Conservation (phyloP, 1,140 invertebrate genomes). For the Anoplolepis gracilipes region DNA sequence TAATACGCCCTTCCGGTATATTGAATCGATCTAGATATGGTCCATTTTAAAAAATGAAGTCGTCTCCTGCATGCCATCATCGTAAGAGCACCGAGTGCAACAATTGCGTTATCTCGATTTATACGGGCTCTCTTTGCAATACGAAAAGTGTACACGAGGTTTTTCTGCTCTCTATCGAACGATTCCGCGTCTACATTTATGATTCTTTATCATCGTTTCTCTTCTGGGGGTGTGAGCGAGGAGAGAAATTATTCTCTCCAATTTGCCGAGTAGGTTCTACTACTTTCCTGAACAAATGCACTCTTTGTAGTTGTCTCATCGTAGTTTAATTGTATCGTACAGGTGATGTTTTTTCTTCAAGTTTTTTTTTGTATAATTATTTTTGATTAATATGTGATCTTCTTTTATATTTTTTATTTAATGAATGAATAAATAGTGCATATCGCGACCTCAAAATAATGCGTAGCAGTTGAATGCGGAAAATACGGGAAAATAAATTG, state of each 20-base stretch:
- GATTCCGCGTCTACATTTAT: slow-evolving; percentile 29
- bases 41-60: slow-evolving; percentile 47
- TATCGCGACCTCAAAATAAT: slow-evolving; percentile 24
- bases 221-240: not conserved
- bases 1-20: not conserved
- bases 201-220: slow-evolving; percentile 38
- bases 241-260: slow-evolving; percentile 23
- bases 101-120: slow-evolving; percentile 43
- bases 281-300: not conserved
- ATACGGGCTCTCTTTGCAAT: not conserved
- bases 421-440: slow-evolving; percentile 34
- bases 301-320: not conserved
- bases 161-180: slow-evolving; percentile 25
- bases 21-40: slow-evolving; percentile 24
- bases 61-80: not conserved
- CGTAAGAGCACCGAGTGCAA: slow-evolving; percentile 13
- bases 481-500: slow-evolving; percentile 36
- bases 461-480: not conserved
- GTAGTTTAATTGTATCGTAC: slow-evolving; percentile 12
- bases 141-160: slow-evolving; percentile 4
- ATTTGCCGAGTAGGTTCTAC: not conserved
- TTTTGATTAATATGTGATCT: not conserved
- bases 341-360: not conserved
- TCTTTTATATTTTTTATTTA: slow-evolving; percentile 40
- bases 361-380: slow-evolving; percentile 11